Base-by-base conservation (phyloP, 2,113 vertebrate species). In the Hyperopisus bebe region DNA sequence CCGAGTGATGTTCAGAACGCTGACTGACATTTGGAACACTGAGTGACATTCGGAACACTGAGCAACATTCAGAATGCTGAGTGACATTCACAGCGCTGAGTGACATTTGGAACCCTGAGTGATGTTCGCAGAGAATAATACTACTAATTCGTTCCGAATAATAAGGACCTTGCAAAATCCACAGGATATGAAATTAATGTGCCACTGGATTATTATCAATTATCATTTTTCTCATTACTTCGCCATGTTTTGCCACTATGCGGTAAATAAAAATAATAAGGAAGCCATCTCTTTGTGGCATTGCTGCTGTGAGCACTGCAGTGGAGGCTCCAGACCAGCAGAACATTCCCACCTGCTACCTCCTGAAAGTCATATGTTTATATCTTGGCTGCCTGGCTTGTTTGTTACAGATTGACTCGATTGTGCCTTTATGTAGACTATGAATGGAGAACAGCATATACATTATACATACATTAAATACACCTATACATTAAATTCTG, bases 171-270 rank as follows among this genome's bases (percentile, higher is more conserved):
- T 89, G 89, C 90, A 90, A 91, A 93, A 91, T 92, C 91, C 91
- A 92, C 91, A 92, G 93, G 91, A 93, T 91, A 91, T 92, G 83
- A 93, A 94, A 94, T 94, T 91, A 93, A 94, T 91, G 90, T 53
- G 87, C 90, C 91, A 88, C 80, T 70, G 92, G 93, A 93, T 93
- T 91, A 93, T 92, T 92, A 93, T 93, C 92, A 94, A 92, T 93
- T 92, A 93, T 92, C 92, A 92, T 94, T 93, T 93, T 93, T 93
- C 92, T 93, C 92, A 94, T 94, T 92, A 92, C 90, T 86, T 80
- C 89, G 90, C 92, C 91, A 92, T 90, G 90, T 70, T 70, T 70
- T 31, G n/a, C 27, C 62, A 27, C 27, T 70, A 70, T 70, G 62
- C 27, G 3, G 62, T 62, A 87, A 89, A n/a, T 42, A 82, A 92